Conservation (phyloP, 2,797 vertebrate genomes). For the Triplophysa bombifrons region DNA sequence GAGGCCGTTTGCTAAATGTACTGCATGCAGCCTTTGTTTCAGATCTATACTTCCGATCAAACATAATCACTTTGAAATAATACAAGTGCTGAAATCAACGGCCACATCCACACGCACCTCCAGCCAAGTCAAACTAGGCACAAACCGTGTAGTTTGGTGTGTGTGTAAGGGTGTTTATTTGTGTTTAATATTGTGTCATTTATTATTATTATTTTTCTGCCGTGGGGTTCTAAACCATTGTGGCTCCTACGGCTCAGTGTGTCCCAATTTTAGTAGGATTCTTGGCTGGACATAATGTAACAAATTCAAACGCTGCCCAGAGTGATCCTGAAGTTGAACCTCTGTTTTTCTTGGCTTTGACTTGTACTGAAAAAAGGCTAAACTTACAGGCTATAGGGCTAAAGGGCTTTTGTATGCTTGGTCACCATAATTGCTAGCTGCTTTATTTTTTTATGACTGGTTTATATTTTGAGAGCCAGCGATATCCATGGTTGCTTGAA, state of each 20-base stretch:
- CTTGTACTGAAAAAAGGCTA: too few relatives aligned
- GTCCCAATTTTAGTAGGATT: too few relatives aligned
- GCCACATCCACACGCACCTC: slow-evolving; percentile 25
- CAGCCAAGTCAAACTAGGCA: slow-evolving; percentile 9
- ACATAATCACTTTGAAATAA: slow-evolving; percentile 25
- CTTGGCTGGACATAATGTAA: too few relatives aligned
- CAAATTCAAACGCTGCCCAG: background rate
- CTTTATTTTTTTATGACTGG: background rate
- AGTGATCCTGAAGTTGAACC: background rate
- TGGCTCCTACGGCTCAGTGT: too few relatives aligned
- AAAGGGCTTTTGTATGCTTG: too few relatives aligned
- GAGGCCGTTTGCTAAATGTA: slow-evolving; percentile 36
- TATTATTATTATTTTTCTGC: too few relatives aligned
- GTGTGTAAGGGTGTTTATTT: background rate
- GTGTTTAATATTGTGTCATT: background rate
- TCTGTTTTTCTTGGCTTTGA: background rate
- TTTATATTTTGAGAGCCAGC: slow-evolving; percentile 7
- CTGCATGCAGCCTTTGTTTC: slow-evolving; percentile 36
- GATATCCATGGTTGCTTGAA: background rate
- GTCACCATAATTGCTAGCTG: background rate
- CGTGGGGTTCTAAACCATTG: too few relatives aligned
- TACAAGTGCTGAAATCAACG: slow-evolving; percentile 18
- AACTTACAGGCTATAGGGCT: too few relatives aligned
- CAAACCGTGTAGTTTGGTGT: background rate
- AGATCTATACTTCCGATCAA: slow-evolving; percentile 40